These are phyloP conservation scores for Bombyx mori DNA, from an alignment of 1,140 invertebrate species.

Conservation along the genomic window ASM3026992v2 NC_085124.1:419501-420000, in stretches of 20 bases:
- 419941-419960: too few species aligned
- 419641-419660: slow-evolving; percentile 81
- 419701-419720: slow-evolving; percentile 72
- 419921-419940: too few species aligned
- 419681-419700: slow-evolving; percentile 74
- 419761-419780: slow-evolving; percentile 9
- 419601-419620: slow-evolving; percentile 71
- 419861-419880: too few species aligned
- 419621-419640: slow-evolving; percentile 82
- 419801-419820: not conserved
- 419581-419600: slow-evolving; percentile 81
- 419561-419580: slow-evolving; percentile 61
- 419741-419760: slow-evolving; percentile 3
- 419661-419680: slow-evolving; percentile 72
- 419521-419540: not conserved
- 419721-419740: slow-evolving; percentile 69
- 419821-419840: too few species aligned
- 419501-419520: too few species aligned
- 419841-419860: too few species aligned
- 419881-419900: too few species aligned
- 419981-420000: too few species aligned
- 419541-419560: slow-evolving; percentile 7
- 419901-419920: too few species aligned
- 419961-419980: too few species aligned
- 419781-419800: not conserved